phyloP scores from a whole-genome alignment of 2,113 vertebrate species.

The Budorcas taxicolor region DNA sequence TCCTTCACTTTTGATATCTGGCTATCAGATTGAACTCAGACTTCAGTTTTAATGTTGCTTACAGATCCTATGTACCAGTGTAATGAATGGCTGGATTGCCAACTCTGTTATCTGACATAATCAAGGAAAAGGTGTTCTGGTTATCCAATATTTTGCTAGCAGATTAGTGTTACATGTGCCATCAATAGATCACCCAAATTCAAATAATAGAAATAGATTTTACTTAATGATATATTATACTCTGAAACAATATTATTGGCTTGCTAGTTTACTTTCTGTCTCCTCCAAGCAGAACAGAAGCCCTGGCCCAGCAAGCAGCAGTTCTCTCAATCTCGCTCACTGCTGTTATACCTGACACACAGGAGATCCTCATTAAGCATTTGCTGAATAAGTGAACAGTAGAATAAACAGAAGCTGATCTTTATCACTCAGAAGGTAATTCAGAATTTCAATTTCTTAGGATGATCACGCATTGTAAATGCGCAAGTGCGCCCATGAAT shows the following conservation, averaged over 20 bases:
- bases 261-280: not conserved
- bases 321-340: not conserved
- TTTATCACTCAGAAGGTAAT: not conserved
- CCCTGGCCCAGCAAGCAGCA: not conserved
- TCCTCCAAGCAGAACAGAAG: not conserved
- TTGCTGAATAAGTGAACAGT: not conserved
- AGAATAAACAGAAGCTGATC: not conserved
- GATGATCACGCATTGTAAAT: not conserved
- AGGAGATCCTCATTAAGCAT: not conserved
- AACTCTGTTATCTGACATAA: not conserved
- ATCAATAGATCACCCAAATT: not conserved
- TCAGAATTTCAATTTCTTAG: not conserved
- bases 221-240: not conserved
- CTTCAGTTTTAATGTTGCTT: not conserved
- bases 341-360: not conserved
- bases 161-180: not conserved
- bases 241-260: not conserved
- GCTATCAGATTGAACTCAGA: not conserved
- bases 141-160: not conserved
- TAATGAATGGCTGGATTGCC: not conserved
- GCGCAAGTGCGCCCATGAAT: not conserved
- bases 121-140: not conserved
- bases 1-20: not conserved
- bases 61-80: not conserved
- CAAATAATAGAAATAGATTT: not conserved